Evolutionary conservation across 2,888 invertebrate genomes (phyloP), one percentile per base, ranked within the genome.

Genomic region (Macropis europaea): DNA sequence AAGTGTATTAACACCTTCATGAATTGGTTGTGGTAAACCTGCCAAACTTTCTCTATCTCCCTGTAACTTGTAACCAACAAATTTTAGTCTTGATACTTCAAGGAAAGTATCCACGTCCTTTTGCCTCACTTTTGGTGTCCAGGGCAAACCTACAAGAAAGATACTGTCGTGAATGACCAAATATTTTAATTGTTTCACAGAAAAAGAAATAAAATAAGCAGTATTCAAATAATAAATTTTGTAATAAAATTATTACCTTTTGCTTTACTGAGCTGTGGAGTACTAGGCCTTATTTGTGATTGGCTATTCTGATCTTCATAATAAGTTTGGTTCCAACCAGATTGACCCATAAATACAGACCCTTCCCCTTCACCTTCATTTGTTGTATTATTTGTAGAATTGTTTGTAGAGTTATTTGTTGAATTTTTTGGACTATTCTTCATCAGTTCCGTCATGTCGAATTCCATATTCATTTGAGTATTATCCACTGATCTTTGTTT

Each of bases 1-100:
- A 36, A 99, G 91, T 62, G 97, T 97, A 85, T 95, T 95, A 30
- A 99, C 95, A 28, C 99, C 98, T 91, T 99, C 98, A 87, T 97
- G 97, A 84, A 99, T 99, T 0, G 99, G 99, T 84, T 96, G 95
- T 0, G 99, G 99, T 62, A 99, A 91, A 1, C 99, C 99, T 60
- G 98, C 98, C 76, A 98, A 92, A 56, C 98, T 98, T 70, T 94
- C 94, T 62, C 95, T 92, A 88, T 99, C 98, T 24, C 95, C 95
- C 74, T 94, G 95, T 48, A 99, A 92, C 59, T 95, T 95, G 89
- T 97, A 99, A 0, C 99, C 98, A 73, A 99, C 96, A 92, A 99
- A 99, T 91, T 99, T 99, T 73, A 95, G 92, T 71, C 99, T 91
- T 0, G 97, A 97, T 88, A 95, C 95, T 86, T 98, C 97, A 77